Evolutionary conservation across 2,113 vertebrate species (phyloP), one percentile per base, ranked within the genome.

Genomic region (Bagarius yarrelli): DNA sequence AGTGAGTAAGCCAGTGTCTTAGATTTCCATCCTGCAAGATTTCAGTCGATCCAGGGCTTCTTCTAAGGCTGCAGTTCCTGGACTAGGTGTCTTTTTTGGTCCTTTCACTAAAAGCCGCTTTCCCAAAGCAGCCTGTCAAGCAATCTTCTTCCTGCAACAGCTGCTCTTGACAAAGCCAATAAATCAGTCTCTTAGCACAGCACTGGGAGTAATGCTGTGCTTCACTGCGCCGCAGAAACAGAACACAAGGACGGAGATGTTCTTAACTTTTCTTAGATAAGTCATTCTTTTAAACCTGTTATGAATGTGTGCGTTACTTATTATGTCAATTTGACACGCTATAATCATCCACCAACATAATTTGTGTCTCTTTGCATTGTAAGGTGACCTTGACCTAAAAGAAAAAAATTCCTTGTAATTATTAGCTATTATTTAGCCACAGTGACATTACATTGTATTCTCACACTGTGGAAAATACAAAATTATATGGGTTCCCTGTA

Each of bases 91-190:
- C 77, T 69, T 18, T 30, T 79, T 34, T 27, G 9, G 59, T 72
- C 64, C 59, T 44, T 81, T 72, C 50, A 57, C 36, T 73, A 47
- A 72, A 76, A 81, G 67, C 19, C 32, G 2, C 34, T 76, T 70
- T n/a, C 74, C 79, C 56, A 40, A 18, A 77, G 80, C 52, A 25
- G 75, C 71, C 77, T 80, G 59, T 60, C 32, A 76, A 83, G 63
- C 79, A 57, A 75, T 77, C 85, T 77, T 85, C 44, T 89, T 76
- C 40, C 75, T 69, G 52, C 61, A 85, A 79, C 83, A 84, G 83
- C 83, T 86, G 86, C 71, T 84, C 63, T 79, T 78, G 75, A 85
- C 83, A 66, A 73, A 85, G 85, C 36, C 74, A 78, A 87, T 86
- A 66, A 87, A 88, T 90, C 80, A 81, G 34, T 16, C 25, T 18